phyloP scores from a whole-genome alignment of 53 echinoderm and acorn worm genomes.

The Henricia sp. region DNA sequence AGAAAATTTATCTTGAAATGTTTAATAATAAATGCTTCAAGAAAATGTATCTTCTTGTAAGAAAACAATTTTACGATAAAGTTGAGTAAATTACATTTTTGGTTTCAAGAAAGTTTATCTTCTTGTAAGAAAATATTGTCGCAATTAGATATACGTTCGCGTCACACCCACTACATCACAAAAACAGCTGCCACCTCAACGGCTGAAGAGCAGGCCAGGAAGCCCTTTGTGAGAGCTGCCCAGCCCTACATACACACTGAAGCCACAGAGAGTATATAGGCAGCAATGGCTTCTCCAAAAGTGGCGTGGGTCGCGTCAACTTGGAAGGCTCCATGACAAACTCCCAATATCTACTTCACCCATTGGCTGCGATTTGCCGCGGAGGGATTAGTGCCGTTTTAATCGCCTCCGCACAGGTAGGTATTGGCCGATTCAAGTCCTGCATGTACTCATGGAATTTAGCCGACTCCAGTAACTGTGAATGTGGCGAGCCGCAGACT shows the following conservation, averaged over 20 bases:
- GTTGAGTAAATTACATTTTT: too few species aligned
- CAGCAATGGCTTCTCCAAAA: background rate
- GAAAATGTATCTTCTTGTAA: too few species aligned
- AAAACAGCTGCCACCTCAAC: background rate
- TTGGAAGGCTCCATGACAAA: background rate
- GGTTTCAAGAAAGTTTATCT: too few species aligned
- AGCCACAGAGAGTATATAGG: background rate
- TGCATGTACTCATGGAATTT: constrained; percentile 19
- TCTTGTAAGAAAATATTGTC: too few species aligned
- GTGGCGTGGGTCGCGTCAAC: background rate
- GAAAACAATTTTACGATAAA: too few species aligned
- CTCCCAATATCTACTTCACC: background rate
- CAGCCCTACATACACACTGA: background rate
- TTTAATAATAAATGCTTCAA: too few species aligned
- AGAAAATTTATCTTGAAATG: too few species aligned
- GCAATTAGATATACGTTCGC: too few species aligned
- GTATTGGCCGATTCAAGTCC: constrained; percentile 26
- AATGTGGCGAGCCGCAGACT: background rate
- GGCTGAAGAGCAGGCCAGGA: constrained; percentile 4
- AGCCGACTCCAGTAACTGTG: background rate
- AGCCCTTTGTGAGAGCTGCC: constrained; percentile 7
- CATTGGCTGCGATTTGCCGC: background rate
- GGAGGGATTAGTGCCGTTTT: constrained; percentile 34
- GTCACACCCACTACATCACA: too few species aligned
- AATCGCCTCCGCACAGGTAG: constrained; percentile 55